phyloP scores from a whole-genome alignment of 92 coral and sea anemone genomes.

The Pocillopora grandis region DNA sequence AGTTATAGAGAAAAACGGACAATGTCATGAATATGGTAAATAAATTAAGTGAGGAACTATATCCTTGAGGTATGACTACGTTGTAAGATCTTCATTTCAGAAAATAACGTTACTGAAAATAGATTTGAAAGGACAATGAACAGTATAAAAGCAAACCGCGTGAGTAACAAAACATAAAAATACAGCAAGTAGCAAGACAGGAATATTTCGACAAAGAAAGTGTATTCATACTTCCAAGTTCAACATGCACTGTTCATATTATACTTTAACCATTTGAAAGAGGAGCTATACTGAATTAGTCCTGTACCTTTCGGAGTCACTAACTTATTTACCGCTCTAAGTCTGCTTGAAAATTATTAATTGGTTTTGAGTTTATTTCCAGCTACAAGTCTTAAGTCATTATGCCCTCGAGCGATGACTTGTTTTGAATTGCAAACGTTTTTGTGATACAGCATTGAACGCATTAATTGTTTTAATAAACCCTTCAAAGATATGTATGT shows the following conservation, averaged over 20 bases:
- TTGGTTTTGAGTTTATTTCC: neutral
- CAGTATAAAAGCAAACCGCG: neutral
- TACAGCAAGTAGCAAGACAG: neutral
- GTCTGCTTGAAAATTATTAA: neutral
- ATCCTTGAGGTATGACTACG: neutral
- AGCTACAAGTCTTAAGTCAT: slow-evolving; percentile 12
- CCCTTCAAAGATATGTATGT: neutral
- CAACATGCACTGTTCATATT: too few species aligned
- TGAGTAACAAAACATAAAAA: neutral
- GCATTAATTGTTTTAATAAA: slow-evolving; percentile 11
- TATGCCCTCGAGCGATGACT: slow-evolving; percentile 28
- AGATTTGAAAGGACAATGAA: neutral
- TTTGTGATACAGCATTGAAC: neutral
- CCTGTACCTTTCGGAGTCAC: too few species aligned
- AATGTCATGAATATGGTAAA: neutral
- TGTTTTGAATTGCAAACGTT: slow-evolving; percentile 31
- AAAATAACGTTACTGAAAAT: neutral
- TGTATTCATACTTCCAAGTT: too few species aligned
- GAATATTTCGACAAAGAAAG: neutral
- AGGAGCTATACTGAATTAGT: too few species aligned
- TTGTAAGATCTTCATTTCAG: neutral
- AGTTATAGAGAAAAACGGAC: neutral
- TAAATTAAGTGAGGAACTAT: neutral
- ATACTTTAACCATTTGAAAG: too few species aligned
- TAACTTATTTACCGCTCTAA: too few species aligned